Conservation (phyloP, 2,113 vertebrate genomes). For the Phalacrocorax aristotelis region DNA sequence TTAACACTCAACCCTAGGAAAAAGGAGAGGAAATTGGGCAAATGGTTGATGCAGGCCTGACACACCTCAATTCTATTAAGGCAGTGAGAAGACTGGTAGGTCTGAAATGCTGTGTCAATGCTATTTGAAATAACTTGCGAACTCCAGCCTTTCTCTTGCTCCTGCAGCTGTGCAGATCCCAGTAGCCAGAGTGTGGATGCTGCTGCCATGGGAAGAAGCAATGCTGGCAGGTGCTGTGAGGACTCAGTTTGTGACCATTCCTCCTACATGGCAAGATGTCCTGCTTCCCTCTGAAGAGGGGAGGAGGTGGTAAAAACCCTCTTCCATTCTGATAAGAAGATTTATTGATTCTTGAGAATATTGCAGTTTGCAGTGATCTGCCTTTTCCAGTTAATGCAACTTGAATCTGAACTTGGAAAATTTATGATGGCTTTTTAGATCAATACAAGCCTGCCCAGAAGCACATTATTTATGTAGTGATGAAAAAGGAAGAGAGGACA, state of each 20-base stretch:
- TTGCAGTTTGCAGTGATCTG: background rate
- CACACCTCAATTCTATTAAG: background rate
- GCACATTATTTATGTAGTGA: background rate
- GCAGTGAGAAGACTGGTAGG: background rate
- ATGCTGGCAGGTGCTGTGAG: accelerated
- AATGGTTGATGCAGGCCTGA: background rate
- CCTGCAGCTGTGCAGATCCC: background rate
- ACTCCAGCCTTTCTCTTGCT: background rate
- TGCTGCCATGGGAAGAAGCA: background rate
- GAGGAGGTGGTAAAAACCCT: background rate
- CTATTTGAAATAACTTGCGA: background rate
- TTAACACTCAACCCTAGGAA: background rate
- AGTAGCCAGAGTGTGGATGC: background rate
- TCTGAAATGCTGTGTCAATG: background rate
- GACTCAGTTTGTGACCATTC: background rate
- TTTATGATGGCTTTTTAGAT: constrained; percentile 44
- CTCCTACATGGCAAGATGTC: background rate
- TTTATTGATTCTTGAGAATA: constrained; percentile 49
- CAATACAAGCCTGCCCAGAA: constrained; percentile 23
- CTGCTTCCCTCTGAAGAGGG: background rate
- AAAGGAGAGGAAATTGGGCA: background rate
- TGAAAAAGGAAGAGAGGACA: background rate
- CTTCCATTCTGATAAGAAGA: background rate
- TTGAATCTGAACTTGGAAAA: constrained; percentile 58
- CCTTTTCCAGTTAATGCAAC: constrained; percentile 44